Evolutionary conservation across 2,888 invertebrate species (phyloP).

Genomic region (Cremastinae sp.): DNA sequence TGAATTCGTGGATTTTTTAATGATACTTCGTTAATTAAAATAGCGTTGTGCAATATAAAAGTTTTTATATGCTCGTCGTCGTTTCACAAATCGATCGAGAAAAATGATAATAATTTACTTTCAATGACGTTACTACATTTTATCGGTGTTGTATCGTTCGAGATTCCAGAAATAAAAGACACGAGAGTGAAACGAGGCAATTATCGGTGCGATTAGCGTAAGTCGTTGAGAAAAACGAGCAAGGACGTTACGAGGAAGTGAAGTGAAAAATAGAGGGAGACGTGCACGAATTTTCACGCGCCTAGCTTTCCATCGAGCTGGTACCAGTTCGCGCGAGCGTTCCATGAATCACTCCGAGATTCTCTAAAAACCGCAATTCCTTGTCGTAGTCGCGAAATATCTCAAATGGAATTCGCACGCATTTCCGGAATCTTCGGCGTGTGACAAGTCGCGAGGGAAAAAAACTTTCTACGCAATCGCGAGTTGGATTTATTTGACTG

Average conservation of each 20-base stretch:
- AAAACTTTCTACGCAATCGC: constrained; percentile 52
- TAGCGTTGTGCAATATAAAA: no score
- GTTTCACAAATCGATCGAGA: no score
- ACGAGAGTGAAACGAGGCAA: no score
- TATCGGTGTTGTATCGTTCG: no score
- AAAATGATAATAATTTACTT: no score
- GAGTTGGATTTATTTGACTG: not conserved
- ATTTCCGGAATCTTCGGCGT: constrained; percentile 55
- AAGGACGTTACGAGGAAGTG: not conserved
- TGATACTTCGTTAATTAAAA: not conserved
- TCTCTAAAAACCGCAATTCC: constrained; percentile 5
- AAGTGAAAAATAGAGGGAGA: constrained; percentile 1
- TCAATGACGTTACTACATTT: no score
- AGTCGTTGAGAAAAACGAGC: not conserved
- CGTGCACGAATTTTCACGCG: not conserved
- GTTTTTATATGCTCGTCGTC: no score
- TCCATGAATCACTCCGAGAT: constrained; percentile 19
- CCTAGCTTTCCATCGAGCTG: not conserved
- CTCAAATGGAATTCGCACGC: constrained; percentile 39
- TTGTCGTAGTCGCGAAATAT: constrained; percentile 2
- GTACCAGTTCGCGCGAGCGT: not conserved
- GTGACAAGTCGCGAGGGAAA: constrained; percentile 38
- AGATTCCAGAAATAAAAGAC: no score
- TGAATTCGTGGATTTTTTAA: not conserved
- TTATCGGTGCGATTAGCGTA: not conserved